Base-by-base conservation (phyloP, 2,113 vertebrate species). In the Hippocampus guttulatus region DNA sequence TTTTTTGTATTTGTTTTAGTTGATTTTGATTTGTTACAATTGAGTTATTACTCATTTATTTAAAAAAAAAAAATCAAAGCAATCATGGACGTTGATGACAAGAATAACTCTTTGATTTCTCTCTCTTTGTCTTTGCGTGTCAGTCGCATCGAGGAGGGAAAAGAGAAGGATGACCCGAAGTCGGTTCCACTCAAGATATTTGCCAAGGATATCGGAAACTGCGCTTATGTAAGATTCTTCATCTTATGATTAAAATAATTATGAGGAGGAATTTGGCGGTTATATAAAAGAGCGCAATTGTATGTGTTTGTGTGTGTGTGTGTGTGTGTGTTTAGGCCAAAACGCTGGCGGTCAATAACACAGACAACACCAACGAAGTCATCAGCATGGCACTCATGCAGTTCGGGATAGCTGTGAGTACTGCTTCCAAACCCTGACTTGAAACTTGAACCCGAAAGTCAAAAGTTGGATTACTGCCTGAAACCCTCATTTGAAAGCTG, bases 141-240 rank as follows among this genome's bases (percentile, higher is more conserved):
- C 72, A 99, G 97, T 87, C 93, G 90, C 82, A 95, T 98, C 88
- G 91, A 81, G 76, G 93, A 96, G 86, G 96, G 97, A 77, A 98
- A 97, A 85, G 93, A 94, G 68, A 96, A 92, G 68, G 95, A 98
- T 60, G 92, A 95, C 70, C 95, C 95, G 30, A 96, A 96, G 90
- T 96, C 88, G 61, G 93, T 97, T 69, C 95, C 95, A n/a, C 87
- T 99, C 81, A 97, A 96, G 81, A 93, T 99, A 83, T 94, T 96
- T 81, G 93, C 94, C 52, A 96, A 96, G 89, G 95, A 98, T 3
- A 85, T 97, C 73, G 95, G 94, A 82, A 95, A 94, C 23, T 96
- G 94, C 80, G 93, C 92, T 85, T 94, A 96, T 47, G 97, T 98
- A 93, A 93, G 96, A 91, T 43, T 69, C 43, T 57, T 69, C n/a